These are phyloP conservation scores for Mythimna albipuncta DNA, from an alignment of 2,888 invertebrate genomes.

Conservation along the genomic window DNA sequence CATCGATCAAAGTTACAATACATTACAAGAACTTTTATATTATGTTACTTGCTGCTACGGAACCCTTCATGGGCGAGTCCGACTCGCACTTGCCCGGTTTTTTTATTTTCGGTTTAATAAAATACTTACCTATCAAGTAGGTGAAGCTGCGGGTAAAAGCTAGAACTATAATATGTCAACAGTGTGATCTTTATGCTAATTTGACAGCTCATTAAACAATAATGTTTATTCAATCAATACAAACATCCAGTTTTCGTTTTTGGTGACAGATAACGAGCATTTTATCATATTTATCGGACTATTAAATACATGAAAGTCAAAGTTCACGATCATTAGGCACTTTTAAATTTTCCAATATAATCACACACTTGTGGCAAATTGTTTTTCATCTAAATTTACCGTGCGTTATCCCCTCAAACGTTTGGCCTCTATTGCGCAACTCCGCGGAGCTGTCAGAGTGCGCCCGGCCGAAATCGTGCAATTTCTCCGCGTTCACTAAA, in stretches of 20 bases:
- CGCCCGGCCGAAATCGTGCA: too few relatives aligned
- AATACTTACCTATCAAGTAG: not conserved
- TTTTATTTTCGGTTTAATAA: too few relatives aligned
- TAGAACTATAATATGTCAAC: slow-evolving; percentile 16
- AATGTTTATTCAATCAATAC: slow-evolving; percentile 39
- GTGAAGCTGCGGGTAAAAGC: not conserved
- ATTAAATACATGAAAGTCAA: slow-evolving; percentile 16
- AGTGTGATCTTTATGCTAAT: slow-evolving; percentile 25
- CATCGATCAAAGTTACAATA: too few relatives aligned
- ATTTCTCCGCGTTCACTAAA: too few relatives aligned
- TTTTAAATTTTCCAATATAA: not conserved
- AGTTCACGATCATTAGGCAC: slow-evolving; percentile 17
- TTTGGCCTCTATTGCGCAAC: too few relatives aligned
- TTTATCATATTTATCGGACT: slow-evolving; percentile 18
- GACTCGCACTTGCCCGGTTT: too few relatives aligned
- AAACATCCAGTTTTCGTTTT: slow-evolving; percentile 20
- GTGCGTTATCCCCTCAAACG: too few relatives aligned
- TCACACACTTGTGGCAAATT: not conserved
- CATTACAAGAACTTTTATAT: too few relatives aligned
- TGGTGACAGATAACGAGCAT: slow-evolving; percentile 22
- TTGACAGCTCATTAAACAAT: slow-evolving; percentile 28
- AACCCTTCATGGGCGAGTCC: too few relatives aligned
- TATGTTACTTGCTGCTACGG: too few relatives aligned
- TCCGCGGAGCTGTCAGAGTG: too few relatives aligned
- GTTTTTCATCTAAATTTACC: not conserved